Evolutionary conservation across 2,888 invertebrate genomes (phyloP).

Genomic region (Prosapia bicincta): DNA sequence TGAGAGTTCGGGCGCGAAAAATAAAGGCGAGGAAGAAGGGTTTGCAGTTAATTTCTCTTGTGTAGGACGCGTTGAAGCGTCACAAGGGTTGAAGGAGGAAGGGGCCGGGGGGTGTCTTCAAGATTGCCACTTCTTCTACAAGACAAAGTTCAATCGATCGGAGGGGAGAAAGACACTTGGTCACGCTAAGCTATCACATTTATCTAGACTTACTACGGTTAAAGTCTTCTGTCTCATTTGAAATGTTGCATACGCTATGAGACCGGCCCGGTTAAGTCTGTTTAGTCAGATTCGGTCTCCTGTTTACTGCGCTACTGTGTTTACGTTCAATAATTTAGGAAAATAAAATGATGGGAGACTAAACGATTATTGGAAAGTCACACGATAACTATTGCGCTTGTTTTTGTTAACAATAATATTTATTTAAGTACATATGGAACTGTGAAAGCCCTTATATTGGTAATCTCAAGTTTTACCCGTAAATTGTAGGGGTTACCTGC

Average conservation of each 20-base stretch:
- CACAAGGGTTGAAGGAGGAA: neutral
- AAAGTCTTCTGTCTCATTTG: neutral
- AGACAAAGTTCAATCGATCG: neutral
- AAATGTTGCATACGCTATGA: neutral
- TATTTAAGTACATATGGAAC: too few relatives aligned
- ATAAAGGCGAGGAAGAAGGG: neutral
- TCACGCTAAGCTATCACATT: neutral
- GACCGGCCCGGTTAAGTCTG: too few relatives aligned
- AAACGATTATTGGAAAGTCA: too few relatives aligned
- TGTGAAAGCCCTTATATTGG: too few relatives aligned
- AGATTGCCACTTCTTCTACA: conserved; percentile 2
- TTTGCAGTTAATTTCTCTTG: conserved; percentile 2
- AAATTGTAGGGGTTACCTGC: too few relatives aligned
- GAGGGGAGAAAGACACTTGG: neutral
- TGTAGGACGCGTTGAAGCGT: neutral
- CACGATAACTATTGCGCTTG: too few relatives aligned
- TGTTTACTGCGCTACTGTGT: too few relatives aligned
- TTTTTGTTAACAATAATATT: too few relatives aligned
- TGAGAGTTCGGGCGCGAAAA: neutral
- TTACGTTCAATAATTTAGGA: too few relatives aligned
- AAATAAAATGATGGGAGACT: too few relatives aligned
- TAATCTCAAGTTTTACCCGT: too few relatives aligned
- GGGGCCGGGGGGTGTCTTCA: neutral
- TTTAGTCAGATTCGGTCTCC: too few relatives aligned
- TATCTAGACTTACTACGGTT: neutral